A percentile compares a stretch with the other conserved stretches of the same genome.
phyloP scores from a whole-genome alignment of 2,113 vertebrate genomes.

The Perca fluviatilis region DNA sequence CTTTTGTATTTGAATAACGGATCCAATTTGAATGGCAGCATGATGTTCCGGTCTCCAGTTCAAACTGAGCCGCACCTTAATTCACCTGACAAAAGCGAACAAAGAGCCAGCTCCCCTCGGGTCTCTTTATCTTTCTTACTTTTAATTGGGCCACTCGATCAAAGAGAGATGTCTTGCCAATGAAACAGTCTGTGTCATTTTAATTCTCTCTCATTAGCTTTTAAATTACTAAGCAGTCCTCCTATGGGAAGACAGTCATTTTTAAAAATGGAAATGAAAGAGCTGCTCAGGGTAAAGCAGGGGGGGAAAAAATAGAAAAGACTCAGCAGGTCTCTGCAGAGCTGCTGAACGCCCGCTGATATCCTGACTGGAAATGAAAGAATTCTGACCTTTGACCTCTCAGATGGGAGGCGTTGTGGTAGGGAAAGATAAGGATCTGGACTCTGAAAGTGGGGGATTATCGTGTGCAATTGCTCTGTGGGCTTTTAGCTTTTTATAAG shows the following conservation, averaged over 20 bases:
- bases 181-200: slow-evolving; percentile 54
- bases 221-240: slow-evolving; percentile 51
- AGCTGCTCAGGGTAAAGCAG: neutral
- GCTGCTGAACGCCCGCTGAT: neutral
- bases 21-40: neutral
- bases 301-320: neutral
- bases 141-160: slow-evolving; percentile 63
- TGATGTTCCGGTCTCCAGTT: slow-evolving; percentile 19
- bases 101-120: slow-evolving; percentile 28
- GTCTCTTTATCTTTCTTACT: slow-evolving; percentile 56
- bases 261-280: slow-evolving; percentile 35
- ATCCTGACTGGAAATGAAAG: neutral
- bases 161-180: slow-evolving; percentile 48
- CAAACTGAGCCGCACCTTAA: slow-evolving; percentile 41
- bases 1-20: neutral
- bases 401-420: neutral
- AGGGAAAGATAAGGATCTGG: neutral
- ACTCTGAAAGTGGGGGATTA: neutral
- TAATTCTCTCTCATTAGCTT: slow-evolving; percentile 64
- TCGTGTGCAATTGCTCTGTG: too few relatives aligned
- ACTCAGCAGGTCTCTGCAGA: neutral
- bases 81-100: slow-evolving; percentile 45
- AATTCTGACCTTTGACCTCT: slow-evolving; percentile 1
- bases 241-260: slow-evolving; percentile 5
- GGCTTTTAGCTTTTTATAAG: neutral